Base-by-base conservation (phyloP, 1,140 invertebrate genomes). In the Neodiprion virginianus region DNA sequence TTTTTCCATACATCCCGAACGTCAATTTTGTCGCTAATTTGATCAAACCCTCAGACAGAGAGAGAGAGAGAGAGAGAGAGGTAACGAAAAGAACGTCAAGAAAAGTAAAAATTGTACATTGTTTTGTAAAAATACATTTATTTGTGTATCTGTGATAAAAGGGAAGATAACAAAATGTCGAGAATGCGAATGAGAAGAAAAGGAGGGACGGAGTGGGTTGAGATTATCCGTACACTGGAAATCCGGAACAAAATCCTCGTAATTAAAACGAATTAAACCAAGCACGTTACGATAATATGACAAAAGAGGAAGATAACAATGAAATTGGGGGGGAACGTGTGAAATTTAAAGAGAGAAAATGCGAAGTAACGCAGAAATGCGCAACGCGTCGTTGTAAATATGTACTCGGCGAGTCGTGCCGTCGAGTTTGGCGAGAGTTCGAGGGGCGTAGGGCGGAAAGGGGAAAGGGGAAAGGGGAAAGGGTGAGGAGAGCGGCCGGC, bases 141-240 rank as follows among this genome's bases (percentile, higher is more conserved):
- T 90, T 90, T 91, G 28, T 40, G 88, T 91, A 90, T 91, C 90
- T 91, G 90, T 91, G 90, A 91, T 91, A 91, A 89, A 84, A 86
- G 83, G 85, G 81, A 79, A 80, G 80, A 81, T 75, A 80, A 76
- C 70, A 72, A 72, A 72, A 74, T 67, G 74, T 68, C 72, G 65
- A 73, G 77, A 66, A 67, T 70, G 53, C 47, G 61, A 69, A 14
- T 53, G 72, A 68, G 75, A 65, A 23, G 72, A 67, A 74, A 21
- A 74, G 48, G 48, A 72, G 75, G 17, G 78, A 80, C 69, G 76
- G 77, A 75, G 74, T 76, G 74, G 12, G 67, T 40, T 40, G 2
- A 40, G 28, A 40, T 40, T 40, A 40, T 40, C 28, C 5, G 28
- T 40, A 40, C 28, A 40, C 5, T 40, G 1, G 2, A 40, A 40